Base-by-base conservation (phyloP, 2,113 vertebrate genomes). In the Fregetta grallaria region DNA sequence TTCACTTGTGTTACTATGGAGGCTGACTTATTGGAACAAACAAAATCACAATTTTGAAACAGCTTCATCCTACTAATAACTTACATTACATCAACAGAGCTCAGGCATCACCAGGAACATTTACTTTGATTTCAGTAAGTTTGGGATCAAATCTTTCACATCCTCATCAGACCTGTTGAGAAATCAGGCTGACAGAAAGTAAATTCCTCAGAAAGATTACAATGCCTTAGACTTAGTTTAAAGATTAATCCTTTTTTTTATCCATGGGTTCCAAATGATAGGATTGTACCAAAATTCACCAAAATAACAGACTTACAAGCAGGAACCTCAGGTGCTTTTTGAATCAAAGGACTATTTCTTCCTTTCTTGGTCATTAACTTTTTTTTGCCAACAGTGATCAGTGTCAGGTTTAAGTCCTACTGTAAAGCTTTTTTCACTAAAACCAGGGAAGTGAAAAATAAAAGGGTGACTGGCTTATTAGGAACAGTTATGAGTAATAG, bases 401-500 rank as follows among this genome's bases (percentile, higher is more conserved):
- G 25, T 45, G 11, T 80, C 38, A 71, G 13, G 7, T 70, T 83
- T 74, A 80, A 92, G 59, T 47, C 8, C 16, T 13, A 56, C n/a
- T 52, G 8, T 38, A 62, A 72, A 90, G 25, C 2, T 8, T 22
- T 47, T 80, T 82, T 25, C 11, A n/a, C 47, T 38, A 47, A 84
- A 83, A 47, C 3, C 16, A 75, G 21, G 17, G 14, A 82, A 80
- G 10, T 38, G 47, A 85, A 79, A 76, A 76, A 58, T 9, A 88
- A 93, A 76, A 65, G 22, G 21, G 10, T 91, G 34, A 63, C 34
- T 84, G 32, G 52, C 59, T 95, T 78, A 71, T 47, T 95, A 55
- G 49, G 73, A 88, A 86, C 15, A 77, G 34, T 38, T 89, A 84
- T 89, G 91, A 91, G 58, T 96, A 92, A 95, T 44, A 53, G 58